These are phyloP conservation scores for Labroides dimidiatus DNA, from an alignment of 2,797 vertebrate species.

Conservation along the genomic window DNA sequence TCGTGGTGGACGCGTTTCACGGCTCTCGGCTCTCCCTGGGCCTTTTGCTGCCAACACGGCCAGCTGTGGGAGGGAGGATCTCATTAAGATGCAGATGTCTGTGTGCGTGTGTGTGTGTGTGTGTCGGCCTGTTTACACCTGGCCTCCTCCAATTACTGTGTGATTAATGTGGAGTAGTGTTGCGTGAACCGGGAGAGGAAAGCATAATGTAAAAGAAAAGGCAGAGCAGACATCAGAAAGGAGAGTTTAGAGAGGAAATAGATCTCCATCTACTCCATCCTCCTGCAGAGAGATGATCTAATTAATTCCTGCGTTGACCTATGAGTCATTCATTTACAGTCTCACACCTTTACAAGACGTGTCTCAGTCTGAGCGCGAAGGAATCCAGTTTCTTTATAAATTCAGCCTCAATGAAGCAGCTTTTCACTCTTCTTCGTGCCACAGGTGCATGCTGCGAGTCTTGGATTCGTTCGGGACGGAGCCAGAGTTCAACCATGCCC, in stretches of 20 bases:
- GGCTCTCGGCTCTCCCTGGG: slow-evolving; percentile 47
- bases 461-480: slow-evolving; percentile 98
- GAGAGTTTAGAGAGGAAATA: background rate
- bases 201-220: too few species aligned
- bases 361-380: background rate
- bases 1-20: slow-evolving; percentile 35
- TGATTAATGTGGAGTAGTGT: slow-evolving; percentile 18
- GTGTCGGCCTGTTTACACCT: slow-evolving; percentile 17
- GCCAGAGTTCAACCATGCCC: slow-evolving; percentile 98
- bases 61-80: slow-evolving; percentile 28
- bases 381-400: background rate
- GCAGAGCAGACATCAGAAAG: background rate
- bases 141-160: background rate
- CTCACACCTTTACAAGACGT: slow-evolving; percentile 17
- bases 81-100: slow-evolving; percentile 6
- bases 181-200: too few species aligned
- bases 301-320: slow-evolving; percentile 59
- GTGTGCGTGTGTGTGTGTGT: too few species aligned
- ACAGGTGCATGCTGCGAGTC: slow-evolving; percentile 96
- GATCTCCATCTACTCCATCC: slow-evolving; percentile 22
- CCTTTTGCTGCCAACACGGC: slow-evolving; percentile 49
- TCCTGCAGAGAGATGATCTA: slow-evolving; percentile 22
- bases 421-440: background rate
- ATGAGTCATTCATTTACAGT: slow-evolving; percentile 35
- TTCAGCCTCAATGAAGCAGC: too few species aligned